Percentiles rank a stretch among this genome's conserved stretches.
These are phyloP conservation scores for Tiaroga cobitis DNA, from an alignment of 2,797 vertebrate genomes.

Conservation along the genomic window DNA sequence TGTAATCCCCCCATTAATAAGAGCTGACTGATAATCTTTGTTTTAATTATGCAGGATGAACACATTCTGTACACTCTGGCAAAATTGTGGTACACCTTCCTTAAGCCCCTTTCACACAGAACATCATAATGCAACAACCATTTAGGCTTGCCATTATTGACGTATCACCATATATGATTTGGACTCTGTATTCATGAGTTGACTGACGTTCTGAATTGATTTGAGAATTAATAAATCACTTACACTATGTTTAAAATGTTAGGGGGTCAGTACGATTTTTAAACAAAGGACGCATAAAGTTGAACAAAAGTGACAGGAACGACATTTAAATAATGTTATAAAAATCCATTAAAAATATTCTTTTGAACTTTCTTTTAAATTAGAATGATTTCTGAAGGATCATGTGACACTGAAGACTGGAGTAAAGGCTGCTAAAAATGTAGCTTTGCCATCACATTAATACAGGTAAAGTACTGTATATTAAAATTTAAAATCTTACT, in stretches of 20 bases:
- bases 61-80: background rate
- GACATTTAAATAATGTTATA: background rate
- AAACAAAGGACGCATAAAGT: background rate
- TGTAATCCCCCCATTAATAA: slow-evolving; percentile 12
- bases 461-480: background rate
- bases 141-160: background rate
- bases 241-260: background rate
- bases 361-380: background rate
- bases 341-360: background rate
- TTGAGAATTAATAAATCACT: background rate
- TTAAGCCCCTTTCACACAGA: no score
- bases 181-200: background rate
- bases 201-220: background rate
- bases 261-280: no score
- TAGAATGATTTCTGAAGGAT: background rate
- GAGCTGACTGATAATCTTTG: slow-evolving; percentile 11
- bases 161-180: background rate
- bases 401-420: background rate
- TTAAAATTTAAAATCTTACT: no score
- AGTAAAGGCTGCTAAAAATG: background rate
- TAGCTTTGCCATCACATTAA: background rate
- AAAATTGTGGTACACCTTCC: background rate
- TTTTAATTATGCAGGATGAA: slow-evolving; percentile 6
- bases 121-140: background rate
- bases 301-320: background rate